A percentile compares a stretch with the other conserved stretches of the same genome.
Conservation (phyloP, 2,797 vertebrate species). For the Fistularia commersonii region DNA sequence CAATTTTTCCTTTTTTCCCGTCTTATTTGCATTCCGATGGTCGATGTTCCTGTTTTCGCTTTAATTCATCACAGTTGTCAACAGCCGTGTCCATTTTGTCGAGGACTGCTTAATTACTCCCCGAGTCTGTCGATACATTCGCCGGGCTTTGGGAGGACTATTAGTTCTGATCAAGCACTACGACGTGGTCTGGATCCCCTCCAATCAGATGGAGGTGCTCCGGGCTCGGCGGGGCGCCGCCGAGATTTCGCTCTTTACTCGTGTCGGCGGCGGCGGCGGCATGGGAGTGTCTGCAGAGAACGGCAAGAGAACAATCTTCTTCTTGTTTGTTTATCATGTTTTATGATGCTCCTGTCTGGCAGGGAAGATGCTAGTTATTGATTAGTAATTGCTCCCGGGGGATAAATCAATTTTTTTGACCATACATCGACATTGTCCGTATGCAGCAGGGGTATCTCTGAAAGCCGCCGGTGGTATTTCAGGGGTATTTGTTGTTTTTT, state of each 20-base stretch:
- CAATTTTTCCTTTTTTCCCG: background rate
- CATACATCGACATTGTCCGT: too few species aligned
- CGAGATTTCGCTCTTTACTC: conserved; percentile 32
- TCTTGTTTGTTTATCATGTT: too few species aligned
- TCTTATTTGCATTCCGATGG: conserved; percentile 18
- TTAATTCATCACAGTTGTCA: conserved; percentile 38
- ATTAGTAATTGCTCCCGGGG: too few species aligned
- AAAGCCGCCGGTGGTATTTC: too few species aligned
- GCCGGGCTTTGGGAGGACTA: conserved; percentile 42
- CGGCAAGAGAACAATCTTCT: background rate
- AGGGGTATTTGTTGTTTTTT: too few species aligned
- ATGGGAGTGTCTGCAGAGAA: conserved; percentile 10
- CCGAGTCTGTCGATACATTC: conserved; percentile 41
- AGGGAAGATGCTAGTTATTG: too few species aligned
- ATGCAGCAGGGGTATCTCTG: too few species aligned
- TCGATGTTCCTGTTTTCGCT: conserved; percentile 8
- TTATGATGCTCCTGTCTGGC: too few species aligned
- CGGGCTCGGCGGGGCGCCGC: conserved; percentile 21
- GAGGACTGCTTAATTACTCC: conserved; percentile 39
- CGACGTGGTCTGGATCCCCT: conserved; percentile 12
- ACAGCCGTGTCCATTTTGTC: conserved; percentile 9
- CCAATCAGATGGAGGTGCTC: conserved; percentile 32
- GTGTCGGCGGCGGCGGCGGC: conserved; percentile 20
- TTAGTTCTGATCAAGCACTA: conserved; percentile 40
- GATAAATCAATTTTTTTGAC: too few species aligned